Percentiles rank a stretch among this genome's conserved stretches.
These are phyloP conservation scores for Sorex fumeus DNA, from an alignment of 2,113 vertebrate genomes.

Conservation along the genomic window DNA sequence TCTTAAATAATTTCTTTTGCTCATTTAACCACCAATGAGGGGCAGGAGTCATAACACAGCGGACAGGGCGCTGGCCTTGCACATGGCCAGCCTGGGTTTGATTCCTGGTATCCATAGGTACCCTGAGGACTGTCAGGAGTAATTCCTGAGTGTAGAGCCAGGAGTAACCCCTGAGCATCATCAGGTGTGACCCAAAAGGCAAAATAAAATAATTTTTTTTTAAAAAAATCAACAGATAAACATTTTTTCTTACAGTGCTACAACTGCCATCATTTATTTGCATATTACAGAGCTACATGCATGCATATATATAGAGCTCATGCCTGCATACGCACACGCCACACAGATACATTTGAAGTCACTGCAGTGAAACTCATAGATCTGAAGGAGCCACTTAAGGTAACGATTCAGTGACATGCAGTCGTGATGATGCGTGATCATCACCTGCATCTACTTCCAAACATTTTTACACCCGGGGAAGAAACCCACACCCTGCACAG, in stretches of 20 bases:
- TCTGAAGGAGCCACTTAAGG: background rate
- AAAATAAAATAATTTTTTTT: too few species aligned
- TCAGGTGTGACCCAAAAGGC: too few species aligned
- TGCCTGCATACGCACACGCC: background rate
- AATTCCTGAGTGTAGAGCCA: too few species aligned
- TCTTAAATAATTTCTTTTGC: too few species aligned
- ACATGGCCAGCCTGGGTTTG: too few species aligned
- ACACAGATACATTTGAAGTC: constrained; percentile 23
- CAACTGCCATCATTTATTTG: background rate
- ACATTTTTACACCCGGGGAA: background rate
- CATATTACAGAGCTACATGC: too few species aligned
- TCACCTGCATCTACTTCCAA: background rate
- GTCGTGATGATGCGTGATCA: background rate
- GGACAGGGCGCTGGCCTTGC: too few species aligned
- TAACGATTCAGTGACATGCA: background rate
- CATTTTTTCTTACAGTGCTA: background rate
- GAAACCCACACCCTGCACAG: background rate
- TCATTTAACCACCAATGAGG: background rate
- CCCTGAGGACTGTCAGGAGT: too few species aligned
- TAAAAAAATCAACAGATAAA: background rate
- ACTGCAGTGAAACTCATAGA: constrained; percentile 38
- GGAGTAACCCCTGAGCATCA: too few species aligned
- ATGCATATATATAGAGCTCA: background rate
- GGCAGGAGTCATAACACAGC: too few species aligned
- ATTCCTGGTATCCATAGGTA: too few species aligned